These are phyloP conservation scores for Hirtodrosophila confusa DNA, from an alignment of 2,888 invertebrate genomes.

Conservation along the genomic window DNA sequence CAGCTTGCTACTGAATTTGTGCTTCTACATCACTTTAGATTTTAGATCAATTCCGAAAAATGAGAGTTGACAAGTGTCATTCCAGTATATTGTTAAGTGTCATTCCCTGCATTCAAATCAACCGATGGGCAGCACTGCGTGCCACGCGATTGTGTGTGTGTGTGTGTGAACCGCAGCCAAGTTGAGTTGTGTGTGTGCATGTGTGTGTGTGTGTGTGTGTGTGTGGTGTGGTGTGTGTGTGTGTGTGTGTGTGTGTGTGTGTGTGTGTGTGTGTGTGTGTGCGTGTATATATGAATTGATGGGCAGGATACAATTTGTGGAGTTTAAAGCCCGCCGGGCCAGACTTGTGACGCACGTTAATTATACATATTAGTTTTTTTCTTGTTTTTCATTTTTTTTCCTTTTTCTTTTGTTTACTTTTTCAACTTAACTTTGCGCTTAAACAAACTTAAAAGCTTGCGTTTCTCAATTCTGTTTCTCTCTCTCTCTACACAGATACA, in stretches of 20 bases:
- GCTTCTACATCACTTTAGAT: neutral
- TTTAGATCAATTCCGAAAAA: constrained; percentile 3
- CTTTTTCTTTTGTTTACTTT: constrained; percentile 18
- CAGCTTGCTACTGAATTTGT: no score
- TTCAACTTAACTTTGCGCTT: constrained; percentile 57
- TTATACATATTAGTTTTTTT: constrained; percentile 8
- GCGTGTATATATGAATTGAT: constrained; percentile 4
- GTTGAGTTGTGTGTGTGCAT: constrained; percentile 25
- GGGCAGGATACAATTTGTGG: neutral
- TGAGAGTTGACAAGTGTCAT: constrained; percentile 25
- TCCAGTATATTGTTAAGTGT: constrained; percentile 1
- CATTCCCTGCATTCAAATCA: neutral
- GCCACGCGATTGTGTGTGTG: constrained; percentile 19
- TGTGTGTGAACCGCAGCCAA: constrained; percentile 35
- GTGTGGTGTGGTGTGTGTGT: constrained; percentile 24
- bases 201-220: constrained; percentile 20
- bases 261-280: constrained; percentile 24
- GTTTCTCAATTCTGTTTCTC: constrained; percentile 26
- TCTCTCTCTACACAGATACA: constrained; percentile 22
- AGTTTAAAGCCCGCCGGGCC: constrained; percentile 14
- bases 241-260: constrained; percentile 31
- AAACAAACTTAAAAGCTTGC: constrained; percentile 43
- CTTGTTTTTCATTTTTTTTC: constrained; percentile 6
- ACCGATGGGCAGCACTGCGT: constrained; percentile 42
- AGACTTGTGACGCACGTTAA: constrained; percentile 25